Evolutionary conservation across 2,113 vertebrate genomes (phyloP).

Genomic region (Anoura caudifer): DNA sequence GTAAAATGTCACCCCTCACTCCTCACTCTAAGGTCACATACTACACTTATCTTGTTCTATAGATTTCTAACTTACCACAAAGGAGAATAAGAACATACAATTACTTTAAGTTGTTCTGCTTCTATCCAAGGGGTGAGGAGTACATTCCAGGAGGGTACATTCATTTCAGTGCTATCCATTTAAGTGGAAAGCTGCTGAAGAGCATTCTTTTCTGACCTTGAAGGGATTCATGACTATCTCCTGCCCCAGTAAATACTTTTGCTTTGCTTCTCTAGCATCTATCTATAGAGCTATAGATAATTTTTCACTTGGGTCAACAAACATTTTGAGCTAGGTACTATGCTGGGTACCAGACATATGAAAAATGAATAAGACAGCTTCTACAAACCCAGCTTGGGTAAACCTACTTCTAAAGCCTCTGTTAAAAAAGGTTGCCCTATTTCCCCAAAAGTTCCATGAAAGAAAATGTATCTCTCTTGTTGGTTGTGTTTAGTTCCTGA

Average conservation of each 20-base stretch:
- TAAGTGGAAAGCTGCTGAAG: background rate
- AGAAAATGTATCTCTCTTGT: background rate
- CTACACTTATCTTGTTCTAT: background rate
- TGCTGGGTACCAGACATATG: constrained; percentile 1
- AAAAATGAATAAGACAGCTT: background rate
- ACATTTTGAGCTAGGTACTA: constrained; percentile 7
- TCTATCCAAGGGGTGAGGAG: background rate
- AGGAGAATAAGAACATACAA: background rate
- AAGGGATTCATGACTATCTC: background rate
- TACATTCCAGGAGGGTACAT: background rate
- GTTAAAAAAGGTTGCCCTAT: background rate
- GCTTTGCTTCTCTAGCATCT: background rate
- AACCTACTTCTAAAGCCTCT: background rate
- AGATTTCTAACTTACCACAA: background rate
- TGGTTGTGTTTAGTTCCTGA: background rate
- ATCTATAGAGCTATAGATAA: background rate
- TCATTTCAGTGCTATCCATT: background rate
- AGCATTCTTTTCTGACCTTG: background rate
- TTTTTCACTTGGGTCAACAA: background rate
- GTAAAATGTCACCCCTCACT: background rate
- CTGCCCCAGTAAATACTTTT: background rate
- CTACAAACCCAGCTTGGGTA: background rate
- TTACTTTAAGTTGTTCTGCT: background rate
- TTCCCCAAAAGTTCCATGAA: background rate
- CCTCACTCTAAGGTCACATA: background rate